Evolutionary conservation across 2,797 vertebrate genomes (phyloP).

Genomic region (Coranthus polyacanthus): DNA sequence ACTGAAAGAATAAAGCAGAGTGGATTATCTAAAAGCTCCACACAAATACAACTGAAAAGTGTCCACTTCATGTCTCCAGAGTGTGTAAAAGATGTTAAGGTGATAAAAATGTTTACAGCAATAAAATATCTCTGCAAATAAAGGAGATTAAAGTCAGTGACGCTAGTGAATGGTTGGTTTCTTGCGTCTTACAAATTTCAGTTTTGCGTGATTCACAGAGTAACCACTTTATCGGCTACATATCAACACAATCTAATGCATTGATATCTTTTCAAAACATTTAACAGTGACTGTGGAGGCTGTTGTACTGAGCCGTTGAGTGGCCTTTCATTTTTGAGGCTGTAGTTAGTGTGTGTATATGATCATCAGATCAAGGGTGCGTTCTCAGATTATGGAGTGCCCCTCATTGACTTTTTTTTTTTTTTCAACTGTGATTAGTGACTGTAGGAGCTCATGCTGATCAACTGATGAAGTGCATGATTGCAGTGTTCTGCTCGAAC

Average conservation of each 20-base stretch:
- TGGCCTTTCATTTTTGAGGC: background rate
- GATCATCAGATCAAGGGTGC: conserved; percentile 10
- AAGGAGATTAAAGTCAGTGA: conserved; percentile 3
- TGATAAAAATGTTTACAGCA: conserved; percentile 10
- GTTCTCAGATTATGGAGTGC: conserved; percentile 35
- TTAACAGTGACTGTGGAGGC: background rate
- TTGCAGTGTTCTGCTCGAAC: conserved; percentile 58
- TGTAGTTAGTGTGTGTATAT: background rate
- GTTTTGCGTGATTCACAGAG: background rate
- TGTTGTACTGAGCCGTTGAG: background rate
- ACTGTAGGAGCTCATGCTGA: conserved; percentile 38
- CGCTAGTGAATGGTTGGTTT: too few relatives aligned
- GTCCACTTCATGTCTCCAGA: conserved; percentile 3
- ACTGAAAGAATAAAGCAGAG: too few relatives aligned
- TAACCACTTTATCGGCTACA: background rate
- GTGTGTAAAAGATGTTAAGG: conserved; percentile 12
- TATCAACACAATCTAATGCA: conserved; percentile 5
- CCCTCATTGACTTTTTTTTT: conserved; percentile 29
- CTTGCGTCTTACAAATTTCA: too few relatives aligned
- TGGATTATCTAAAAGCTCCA: conserved; percentile 34
- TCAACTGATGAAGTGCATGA: conserved; percentile 52
- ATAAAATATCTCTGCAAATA: conserved; percentile 4
- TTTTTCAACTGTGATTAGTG: conserved; percentile 35
- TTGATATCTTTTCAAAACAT: background rate
- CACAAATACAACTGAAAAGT: conserved; percentile 13